Evolutionary conservation across 2,113 vertebrate species (phyloP).

Genomic region (Tachysurus vachellii): DNA sequence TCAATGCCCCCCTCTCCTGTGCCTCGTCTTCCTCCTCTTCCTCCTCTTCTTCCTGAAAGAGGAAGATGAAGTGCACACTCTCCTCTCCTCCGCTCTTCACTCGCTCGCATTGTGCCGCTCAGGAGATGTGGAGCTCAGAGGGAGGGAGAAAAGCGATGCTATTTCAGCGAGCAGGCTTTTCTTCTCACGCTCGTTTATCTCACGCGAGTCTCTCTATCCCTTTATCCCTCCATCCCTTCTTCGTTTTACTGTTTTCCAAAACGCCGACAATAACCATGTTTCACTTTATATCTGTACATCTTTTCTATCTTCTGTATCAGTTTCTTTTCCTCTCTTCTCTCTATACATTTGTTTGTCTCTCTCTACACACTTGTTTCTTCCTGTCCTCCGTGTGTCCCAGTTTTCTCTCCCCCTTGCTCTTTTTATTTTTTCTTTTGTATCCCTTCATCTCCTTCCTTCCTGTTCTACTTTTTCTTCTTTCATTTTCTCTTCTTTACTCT

Average conservation of each 20-base stretch:
- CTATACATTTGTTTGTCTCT: background rate
- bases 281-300: background rate
- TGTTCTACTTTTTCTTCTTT: background rate
- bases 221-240: background rate
- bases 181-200: slow-evolving; percentile 11
- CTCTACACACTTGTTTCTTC: background rate
- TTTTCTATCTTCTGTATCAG: background rate
- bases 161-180: slow-evolving; percentile 7
- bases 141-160: background rate
- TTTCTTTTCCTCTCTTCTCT: background rate
- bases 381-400: background rate
- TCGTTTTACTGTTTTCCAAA: background rate
- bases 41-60: slow-evolving; percentile 21
- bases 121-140: background rate
- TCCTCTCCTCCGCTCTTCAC: slow-evolving; percentile 34
- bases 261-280: background rate
- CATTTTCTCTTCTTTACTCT: background rate
- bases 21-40: background rate
- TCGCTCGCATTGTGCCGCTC: slow-evolving; percentile 14
- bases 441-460: background rate
- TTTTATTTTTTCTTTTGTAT: background rate
- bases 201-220: background rate
- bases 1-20: slow-evolving; percentile 38
- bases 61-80: slow-evolving; percentile 39
- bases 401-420: background rate